These are phyloP conservation scores for Mohoua ochrocephala DNA, from an alignment of 2,113 vertebrate genomes.

Conservation along the genomic window DNA sequence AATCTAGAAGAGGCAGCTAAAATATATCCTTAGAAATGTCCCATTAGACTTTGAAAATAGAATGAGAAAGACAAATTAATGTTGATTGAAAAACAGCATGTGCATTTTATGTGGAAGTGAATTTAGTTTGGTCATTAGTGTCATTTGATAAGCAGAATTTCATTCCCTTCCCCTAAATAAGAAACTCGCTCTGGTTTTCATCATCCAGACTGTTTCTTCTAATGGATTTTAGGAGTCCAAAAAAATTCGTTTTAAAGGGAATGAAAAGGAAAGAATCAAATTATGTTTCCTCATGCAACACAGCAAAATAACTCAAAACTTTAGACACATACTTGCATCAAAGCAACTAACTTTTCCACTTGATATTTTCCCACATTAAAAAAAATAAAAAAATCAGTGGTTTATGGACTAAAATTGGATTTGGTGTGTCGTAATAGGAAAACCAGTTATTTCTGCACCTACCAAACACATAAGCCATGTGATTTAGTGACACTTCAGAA, in stretches of 20 bases:
- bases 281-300: neutral
- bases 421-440: neutral
- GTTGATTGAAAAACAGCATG: neutral
- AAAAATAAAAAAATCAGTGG: neutral
- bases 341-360: neutral
- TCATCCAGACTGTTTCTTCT: neutral
- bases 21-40: neutral
- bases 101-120: neutral
- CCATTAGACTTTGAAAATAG: constrained; percentile 20
- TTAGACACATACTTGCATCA: neutral
- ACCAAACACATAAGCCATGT: neutral
- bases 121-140: neutral
- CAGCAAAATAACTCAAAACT: neutral
- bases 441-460: neutral
- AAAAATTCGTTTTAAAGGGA: neutral
- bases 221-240: neutral
- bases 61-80: neutral
- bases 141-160: neutral
- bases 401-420: neutral
- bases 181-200: neutral
- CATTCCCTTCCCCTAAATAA: neutral
- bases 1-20: neutral
- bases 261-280: neutral
- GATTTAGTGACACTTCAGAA: neutral
- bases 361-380: neutral